These are phyloP conservation scores for Gasterosteus aculeatus DNA, from an alignment of 2,113 vertebrate genomes.

Conservation along the genomic window DNA sequence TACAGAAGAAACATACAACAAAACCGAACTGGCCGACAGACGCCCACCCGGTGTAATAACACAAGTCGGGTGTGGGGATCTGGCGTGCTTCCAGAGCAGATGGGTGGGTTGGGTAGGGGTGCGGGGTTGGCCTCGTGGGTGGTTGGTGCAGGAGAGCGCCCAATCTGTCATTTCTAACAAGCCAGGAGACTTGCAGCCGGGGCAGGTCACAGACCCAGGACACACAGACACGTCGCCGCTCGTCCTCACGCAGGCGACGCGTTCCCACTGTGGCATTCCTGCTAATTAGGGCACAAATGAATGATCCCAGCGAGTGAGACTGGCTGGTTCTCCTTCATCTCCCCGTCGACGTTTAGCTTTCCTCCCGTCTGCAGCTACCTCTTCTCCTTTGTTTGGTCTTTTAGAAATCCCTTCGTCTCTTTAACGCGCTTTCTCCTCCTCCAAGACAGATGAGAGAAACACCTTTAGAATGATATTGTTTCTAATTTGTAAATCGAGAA, in stretches of 20 bases:
- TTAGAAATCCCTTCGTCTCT: background rate
- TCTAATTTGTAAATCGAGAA: constrained; percentile 8
- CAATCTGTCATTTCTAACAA: constrained; percentile 85
- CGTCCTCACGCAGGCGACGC: constrained; percentile 54
- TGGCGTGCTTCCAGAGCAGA: constrained; percentile 76
- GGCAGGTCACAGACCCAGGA: constrained; percentile 74
- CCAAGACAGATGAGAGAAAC: constrained; percentile 18
- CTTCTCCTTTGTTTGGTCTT: constrained; percentile 4
- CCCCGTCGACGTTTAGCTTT: constrained; percentile 57
- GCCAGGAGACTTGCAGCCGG: constrained; percentile 77
- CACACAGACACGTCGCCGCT: constrained; percentile 35
- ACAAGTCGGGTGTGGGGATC: constrained; percentile 58
- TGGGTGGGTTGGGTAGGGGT: constrained; percentile 67
- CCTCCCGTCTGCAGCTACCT: constrained; percentile 35
- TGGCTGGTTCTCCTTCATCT: constrained; percentile 45
- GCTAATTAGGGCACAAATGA: constrained; percentile 79
- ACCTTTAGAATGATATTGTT: background rate
- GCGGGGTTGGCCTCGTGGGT: constrained; percentile 51
- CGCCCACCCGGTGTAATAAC: constrained; percentile 37
- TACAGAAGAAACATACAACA: constrained; percentile 45
- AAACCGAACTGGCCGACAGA: constrained; percentile 29
- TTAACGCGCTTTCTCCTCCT: background rate
- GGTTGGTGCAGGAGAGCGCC: constrained; percentile 59
- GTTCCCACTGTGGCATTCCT: constrained; percentile 76
- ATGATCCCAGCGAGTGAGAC: constrained; percentile 69